Percentiles rank a stretch among this genome's conserved stretches.
Conservation (phyloP, 2,888 invertebrate genomes). For the Campopleginae sp. region DNA sequence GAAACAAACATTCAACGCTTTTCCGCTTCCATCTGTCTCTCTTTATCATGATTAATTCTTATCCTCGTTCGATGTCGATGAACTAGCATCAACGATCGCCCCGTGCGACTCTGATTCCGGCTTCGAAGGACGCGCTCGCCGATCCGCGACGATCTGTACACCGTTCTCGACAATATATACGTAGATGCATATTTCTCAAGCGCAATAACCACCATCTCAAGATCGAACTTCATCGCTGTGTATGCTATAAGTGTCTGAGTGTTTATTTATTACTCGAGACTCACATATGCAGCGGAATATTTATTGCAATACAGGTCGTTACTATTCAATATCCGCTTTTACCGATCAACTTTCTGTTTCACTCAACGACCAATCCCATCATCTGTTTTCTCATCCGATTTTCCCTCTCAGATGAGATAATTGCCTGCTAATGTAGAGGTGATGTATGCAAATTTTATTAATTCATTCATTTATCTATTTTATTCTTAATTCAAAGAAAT, state of each 20-base stretch:
- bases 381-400: background rate
- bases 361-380: background rate
- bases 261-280: background rate
- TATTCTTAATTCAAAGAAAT: background rate
- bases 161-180: conserved; percentile 32
- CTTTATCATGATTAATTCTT: conserved; percentile 70
- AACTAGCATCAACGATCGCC: conserved; percentile 73
- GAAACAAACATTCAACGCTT: conserved; percentile 11
- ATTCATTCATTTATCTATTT: background rate
- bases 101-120: conserved; percentile 76
- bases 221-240: conserved; percentile 42
- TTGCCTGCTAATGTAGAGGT: background rate
- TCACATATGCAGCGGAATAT: conserved; percentile 33
- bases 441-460: background rate
- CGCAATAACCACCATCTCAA: conserved; percentile 31
- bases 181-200: conserved; percentile 54
- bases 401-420: background rate
- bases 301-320: conserved; percentile 13
- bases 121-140: conserved; percentile 80
- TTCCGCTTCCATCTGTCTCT: conserved; percentile 29
- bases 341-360: conserved; percentile 10
- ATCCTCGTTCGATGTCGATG: conserved; percentile 82
- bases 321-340: conserved; percentile 52
- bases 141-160: conserved; percentile 77
- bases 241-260: background rate